These are phyloP conservation scores for Mycetomoellerius zeteki DNA, from an alignment of 1,140 invertebrate species.

Conservation along the genomic window DNA sequence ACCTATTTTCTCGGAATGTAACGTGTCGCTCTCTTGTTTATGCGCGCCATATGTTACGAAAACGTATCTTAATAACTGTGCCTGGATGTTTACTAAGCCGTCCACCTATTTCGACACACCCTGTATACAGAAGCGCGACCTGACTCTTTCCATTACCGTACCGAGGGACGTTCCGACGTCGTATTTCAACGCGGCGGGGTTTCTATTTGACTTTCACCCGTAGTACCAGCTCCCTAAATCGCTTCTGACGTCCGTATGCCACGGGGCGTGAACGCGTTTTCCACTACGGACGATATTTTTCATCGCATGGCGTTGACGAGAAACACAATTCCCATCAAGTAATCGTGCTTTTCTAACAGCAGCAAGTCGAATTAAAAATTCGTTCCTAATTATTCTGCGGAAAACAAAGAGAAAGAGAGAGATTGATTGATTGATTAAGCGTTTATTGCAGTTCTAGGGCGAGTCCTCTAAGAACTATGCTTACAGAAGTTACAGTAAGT, in stretches of 20 bases:
- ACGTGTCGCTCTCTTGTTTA: slow-evolving; percentile 17
- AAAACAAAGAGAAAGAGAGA: background rate
- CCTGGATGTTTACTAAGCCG: slow-evolving; percentile 15
- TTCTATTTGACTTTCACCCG: slow-evolving; percentile 78
- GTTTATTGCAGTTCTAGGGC: no score
- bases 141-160: slow-evolving; percentile 70
- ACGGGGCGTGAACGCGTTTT: slow-evolving; percentile 72
- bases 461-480: no score
- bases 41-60: background rate
- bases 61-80: slow-evolving; percentile 40
- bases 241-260: slow-evolving; percentile 74
- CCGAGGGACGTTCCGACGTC: slow-evolving; percentile 68
- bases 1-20: slow-evolving; percentile 20
- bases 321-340: slow-evolving; percentile 37
- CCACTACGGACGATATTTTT: slow-evolving; percentile 60
- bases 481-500: no score
- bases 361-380: background rate
- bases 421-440: no score
- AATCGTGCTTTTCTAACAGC: background rate
- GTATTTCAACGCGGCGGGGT: slow-evolving; percentile 76
- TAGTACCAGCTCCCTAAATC: slow-evolving; percentile 72
- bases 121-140: slow-evolving; percentile 35
- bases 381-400: background rate
- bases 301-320: slow-evolving; percentile 19
- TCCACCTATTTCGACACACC: slow-evolving; percentile 32